Evolutionary conservation across 2,888 invertebrate genomes (phyloP).

Genomic region (Drosophila fungiperda): DNA sequence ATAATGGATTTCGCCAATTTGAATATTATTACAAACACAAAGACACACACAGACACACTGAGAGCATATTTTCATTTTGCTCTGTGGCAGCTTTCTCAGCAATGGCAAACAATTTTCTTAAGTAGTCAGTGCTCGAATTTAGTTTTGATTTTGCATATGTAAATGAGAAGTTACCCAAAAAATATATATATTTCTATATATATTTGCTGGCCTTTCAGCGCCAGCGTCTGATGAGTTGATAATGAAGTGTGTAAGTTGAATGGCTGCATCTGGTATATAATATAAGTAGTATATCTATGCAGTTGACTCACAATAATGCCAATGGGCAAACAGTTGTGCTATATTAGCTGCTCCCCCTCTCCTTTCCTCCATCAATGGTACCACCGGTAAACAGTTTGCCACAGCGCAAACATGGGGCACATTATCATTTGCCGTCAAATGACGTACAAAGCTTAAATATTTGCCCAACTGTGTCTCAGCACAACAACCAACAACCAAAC

Average conservation of each 20-base stretch:
- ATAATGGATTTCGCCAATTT: conserved; percentile 79
- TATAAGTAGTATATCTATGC: conserved; percentile 11
- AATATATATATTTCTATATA: no score
- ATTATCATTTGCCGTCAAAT: conserved; percentile 77
- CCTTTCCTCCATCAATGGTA: conserved; percentile 4
- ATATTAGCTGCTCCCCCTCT: conserved; percentile 51
- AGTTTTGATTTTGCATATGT: conserved; percentile 72
- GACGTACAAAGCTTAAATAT: conserved; percentile 77
- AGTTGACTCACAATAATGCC: conserved; percentile 62
- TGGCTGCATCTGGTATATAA: conserved; percentile 29
- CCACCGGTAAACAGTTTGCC: conserved; percentile 66
- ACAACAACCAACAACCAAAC: conserved; percentile 60
- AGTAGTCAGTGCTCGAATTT: conserved; percentile 58
- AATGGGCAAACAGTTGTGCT: conserved; percentile 65
- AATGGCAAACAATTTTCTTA: conserved; percentile 75
- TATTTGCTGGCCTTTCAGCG: conserved; percentile 28
- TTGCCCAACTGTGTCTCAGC: conserved; percentile 72
- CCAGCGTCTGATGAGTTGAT: conserved; percentile 54
- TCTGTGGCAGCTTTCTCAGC: conserved; percentile 44
- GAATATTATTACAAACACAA: conserved; percentile 75
- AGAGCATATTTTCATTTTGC: conserved; percentile 38
- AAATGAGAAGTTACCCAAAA: conserved; percentile 44
- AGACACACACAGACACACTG: conserved; percentile 23
- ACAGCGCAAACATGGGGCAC: conserved; percentile 70
- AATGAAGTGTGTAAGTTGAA: conserved; percentile 65